phyloP scores from a whole-genome alignment of 2,888 invertebrate genomes.

The Lasioglossum oenotherae region DNA sequence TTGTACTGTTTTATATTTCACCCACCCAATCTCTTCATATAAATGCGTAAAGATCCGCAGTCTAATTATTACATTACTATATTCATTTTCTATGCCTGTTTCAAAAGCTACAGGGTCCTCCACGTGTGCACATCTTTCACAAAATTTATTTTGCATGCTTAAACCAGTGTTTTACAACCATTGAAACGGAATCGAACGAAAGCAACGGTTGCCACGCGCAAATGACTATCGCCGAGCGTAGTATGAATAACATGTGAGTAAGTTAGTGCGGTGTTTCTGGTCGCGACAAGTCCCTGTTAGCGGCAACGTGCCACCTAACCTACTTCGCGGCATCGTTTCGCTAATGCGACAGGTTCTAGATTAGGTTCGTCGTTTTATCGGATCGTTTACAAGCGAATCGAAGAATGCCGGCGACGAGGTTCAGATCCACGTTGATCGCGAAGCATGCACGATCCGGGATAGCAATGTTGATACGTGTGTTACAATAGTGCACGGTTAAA shows the following conservation, averaged over 20 bases:
- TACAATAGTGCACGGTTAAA: too few species aligned
- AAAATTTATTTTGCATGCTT: too few species aligned
- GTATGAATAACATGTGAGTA: background rate
- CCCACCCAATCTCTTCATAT: too few species aligned
- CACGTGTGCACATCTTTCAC: background rate
- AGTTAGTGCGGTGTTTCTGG: background rate
- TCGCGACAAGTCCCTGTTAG: background rate
- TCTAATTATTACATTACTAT: too few species aligned
- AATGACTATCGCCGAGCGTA: background rate
- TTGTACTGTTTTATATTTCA: too few species aligned
- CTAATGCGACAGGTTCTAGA: background rate
- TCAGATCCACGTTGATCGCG: background rate
- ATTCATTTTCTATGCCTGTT: too few species aligned
- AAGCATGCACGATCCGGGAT: background rate
- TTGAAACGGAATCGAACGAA: background rate
- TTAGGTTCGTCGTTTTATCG: background rate
- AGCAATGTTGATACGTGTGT: background rate
- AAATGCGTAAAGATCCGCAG: too few species aligned
- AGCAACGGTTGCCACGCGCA: background rate
- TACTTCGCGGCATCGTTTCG: background rate
- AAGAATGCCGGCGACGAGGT: conserved; percentile 20
- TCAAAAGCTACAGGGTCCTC: background rate
- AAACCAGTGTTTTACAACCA: too few species aligned
- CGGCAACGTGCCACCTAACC: background rate
- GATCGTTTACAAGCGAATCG: conserved; percentile 14